Evolutionary conservation across 2,797 vertebrate species (phyloP).

Genomic region (Aldrovandia affinis): DNA sequence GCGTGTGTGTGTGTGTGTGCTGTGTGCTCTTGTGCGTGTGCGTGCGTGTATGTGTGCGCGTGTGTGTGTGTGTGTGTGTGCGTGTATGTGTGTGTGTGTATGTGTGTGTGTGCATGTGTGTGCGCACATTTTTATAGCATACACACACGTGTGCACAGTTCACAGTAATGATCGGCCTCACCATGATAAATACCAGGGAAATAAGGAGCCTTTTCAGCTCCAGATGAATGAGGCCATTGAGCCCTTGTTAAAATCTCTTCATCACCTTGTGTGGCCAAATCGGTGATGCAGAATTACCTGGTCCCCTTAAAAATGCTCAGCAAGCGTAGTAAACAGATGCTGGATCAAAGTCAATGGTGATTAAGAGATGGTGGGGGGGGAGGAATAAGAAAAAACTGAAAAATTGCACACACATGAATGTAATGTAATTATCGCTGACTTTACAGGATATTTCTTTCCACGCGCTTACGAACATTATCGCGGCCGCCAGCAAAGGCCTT

Average conservation of each 20-base stretch:
- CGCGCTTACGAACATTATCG: neutral
- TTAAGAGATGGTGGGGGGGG: neutral
- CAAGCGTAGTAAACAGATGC: constrained; percentile 2
- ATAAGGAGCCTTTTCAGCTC: constrained; percentile 24
- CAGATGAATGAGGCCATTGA: constrained; percentile 31
- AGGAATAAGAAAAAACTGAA: neutral
- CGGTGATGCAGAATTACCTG: neutral
- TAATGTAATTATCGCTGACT: neutral
- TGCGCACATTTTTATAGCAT: neutral
- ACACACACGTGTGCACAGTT: constrained; percentile 31
- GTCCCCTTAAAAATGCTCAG: neutral
- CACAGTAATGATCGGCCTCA: constrained; percentile 24
- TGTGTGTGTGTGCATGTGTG: neutral
- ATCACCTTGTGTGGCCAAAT: constrained; percentile 45
- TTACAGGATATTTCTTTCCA: constrained; percentile 10
- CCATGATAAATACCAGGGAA: constrained; percentile 32
- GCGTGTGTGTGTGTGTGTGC: too few species aligned
- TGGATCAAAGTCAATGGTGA: neutral
- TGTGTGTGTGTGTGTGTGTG: too few species aligned
- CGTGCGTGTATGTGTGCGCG: neutral
- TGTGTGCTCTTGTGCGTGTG: too few species aligned
- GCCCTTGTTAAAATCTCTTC: constrained; percentile 33
- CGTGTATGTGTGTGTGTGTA: neutral
- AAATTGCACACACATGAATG: neutral
- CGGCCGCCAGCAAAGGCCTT: neutral